Percentiles rank a stretch among this genome's conserved stretches.
These are phyloP conservation scores for Gobio occitaniae DNA, from an alignment of 2,797 vertebrate species.

Conservation along the genomic window DNA sequence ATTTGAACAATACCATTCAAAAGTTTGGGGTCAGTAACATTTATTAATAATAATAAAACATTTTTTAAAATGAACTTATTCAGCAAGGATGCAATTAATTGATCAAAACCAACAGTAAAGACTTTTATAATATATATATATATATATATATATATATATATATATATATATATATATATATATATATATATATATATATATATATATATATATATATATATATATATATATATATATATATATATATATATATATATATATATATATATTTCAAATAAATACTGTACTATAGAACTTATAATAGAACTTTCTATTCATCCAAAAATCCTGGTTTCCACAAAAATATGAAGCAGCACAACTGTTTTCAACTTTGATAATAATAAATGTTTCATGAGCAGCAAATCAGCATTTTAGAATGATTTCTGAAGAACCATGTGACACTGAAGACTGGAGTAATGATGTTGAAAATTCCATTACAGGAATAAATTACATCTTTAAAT, in stretches of 20 bases:
- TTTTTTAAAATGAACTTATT: not conserved
- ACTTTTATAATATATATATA: no score
- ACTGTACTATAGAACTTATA: no score
- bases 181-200: no score
- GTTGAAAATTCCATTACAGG: not conserved
- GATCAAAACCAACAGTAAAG: not conserved
- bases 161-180: no score
- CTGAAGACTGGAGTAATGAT: not conserved
- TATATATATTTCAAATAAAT: no score
- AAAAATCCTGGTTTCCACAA: not conserved
- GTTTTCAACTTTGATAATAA: not conserved
- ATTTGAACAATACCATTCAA: not conserved
- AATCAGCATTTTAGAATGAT: not conserved
- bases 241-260: no score
- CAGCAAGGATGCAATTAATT: not conserved
- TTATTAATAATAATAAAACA: no score
- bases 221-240: no score
- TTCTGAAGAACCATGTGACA: not conserved
- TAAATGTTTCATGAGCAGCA: not conserved
- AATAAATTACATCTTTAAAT: not conserved
- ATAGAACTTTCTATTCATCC: no score
- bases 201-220: no score
- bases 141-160: no score
- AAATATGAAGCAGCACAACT: not conserved
- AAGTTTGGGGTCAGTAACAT: not conserved